Conservation (phyloP, 2,113 vertebrate species). For the Alethe castanea region DNA sequence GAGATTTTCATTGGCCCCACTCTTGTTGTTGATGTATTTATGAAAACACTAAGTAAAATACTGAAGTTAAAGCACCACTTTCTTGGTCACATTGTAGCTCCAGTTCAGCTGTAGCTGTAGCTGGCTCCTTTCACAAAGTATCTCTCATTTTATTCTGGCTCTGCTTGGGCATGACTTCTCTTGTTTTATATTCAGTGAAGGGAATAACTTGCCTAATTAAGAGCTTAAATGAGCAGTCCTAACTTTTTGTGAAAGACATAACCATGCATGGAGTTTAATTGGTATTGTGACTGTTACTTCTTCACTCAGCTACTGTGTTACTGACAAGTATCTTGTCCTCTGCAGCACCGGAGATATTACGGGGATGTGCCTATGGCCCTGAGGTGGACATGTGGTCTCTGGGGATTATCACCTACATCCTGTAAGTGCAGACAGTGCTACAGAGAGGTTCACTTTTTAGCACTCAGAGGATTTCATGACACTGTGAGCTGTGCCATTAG, state of each 20-base stretch:
- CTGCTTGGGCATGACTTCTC: not conserved
- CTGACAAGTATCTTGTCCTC: conserved; percentile 27
- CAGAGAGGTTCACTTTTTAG: not conserved
- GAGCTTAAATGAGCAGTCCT: not conserved
- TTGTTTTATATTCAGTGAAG: not conserved
- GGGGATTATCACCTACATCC: conserved; percentile 87
- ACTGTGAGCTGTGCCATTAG: not conserved
- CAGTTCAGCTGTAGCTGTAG: not conserved
- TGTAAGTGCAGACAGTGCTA: conserved; percentile 76
- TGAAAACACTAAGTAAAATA: not conserved
- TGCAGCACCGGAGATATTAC: conserved; percentile 86
- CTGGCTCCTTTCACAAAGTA: not conserved
- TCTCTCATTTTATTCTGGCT: not conserved
- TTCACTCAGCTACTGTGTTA: not conserved
- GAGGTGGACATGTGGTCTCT: conserved; percentile 92
- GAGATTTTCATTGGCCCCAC: too few relatives aligned
- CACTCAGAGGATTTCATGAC: not conserved
- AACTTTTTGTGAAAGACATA: not conserved
- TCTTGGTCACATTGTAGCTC: not conserved
- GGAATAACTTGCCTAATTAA: not conserved
- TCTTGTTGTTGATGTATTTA: not conserved
- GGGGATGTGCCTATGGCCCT: conserved; percentile 86
- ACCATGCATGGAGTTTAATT: not conserved
- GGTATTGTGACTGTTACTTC: not conserved
- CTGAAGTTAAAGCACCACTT: not conserved